A percentile compares a stretch with the other conserved stretches of the same genome.
Conservation (phyloP, 2,113 vertebrate genomes). For the Actinemys pallida region DNA sequence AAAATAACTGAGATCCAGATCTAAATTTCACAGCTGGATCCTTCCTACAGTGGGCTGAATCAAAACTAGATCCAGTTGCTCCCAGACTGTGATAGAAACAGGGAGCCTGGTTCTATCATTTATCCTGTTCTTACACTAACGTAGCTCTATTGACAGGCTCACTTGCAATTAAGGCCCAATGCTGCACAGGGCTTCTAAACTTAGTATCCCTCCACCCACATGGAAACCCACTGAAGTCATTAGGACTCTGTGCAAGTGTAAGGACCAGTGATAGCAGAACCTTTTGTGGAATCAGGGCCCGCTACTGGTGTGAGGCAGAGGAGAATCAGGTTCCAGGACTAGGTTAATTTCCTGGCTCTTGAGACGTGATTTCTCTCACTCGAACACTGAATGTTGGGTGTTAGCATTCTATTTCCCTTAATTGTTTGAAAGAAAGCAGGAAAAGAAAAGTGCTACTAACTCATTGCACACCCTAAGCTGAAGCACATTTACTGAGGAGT, state of each 20-base stretch:
- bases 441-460: not conserved
- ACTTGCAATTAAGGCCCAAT: not conserved
- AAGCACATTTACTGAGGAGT: not conserved
- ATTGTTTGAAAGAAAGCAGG: not conserved
- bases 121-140: not conserved
- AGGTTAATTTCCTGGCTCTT: not conserved
- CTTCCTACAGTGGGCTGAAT: not conserved
- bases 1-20: not conserved
- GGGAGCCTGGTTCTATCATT: not conserved
- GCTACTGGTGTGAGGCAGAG: not conserved
- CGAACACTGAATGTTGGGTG: not conserved
- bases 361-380: not conserved
- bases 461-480: not conserved
- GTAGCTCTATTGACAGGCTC: not conserved
- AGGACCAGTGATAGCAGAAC: not conserved
- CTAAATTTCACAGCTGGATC: not conserved
- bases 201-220: not conserved
- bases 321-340: not conserved
- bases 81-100: not conserved
- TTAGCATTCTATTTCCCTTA: not conserved
- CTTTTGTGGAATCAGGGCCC: not conserved
- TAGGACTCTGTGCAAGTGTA: not conserved
- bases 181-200: not conserved
- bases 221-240: not conserved
- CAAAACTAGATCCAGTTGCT: not conserved